Conservation (phyloP, 1,140 invertebrate species). For the Coelopa frigida region DNA sequence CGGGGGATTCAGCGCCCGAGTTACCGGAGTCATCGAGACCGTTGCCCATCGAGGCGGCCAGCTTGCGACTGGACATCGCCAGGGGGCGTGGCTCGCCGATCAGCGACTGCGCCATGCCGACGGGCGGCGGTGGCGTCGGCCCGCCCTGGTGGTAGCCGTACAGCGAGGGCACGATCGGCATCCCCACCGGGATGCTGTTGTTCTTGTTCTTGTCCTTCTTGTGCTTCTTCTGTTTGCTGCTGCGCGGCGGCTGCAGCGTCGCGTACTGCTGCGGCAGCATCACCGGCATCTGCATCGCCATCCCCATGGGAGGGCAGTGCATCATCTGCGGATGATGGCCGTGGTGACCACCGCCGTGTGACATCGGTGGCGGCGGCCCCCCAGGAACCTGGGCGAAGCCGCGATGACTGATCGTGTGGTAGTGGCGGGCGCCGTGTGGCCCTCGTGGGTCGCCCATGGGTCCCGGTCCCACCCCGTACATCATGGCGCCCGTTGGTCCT, state of each 20-base stretch:
- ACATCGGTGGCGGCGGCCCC: slow-evolving; percentile 6
- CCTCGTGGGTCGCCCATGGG: slow-evolving; percentile 12
- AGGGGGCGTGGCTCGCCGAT: slow-evolving; percentile 32
- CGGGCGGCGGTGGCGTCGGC: slow-evolving; percentile 25
- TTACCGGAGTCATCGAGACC: slow-evolving; percentile 53
- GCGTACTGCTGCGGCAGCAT: slow-evolving; percentile 42
- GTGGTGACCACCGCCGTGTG: slow-evolving; percentile 18
- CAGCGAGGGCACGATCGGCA: slow-evolving; percentile 40
- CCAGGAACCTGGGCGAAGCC: slow-evolving; percentile 25
- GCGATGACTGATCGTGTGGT: slow-evolving; percentile 43
- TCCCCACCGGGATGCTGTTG: slow-evolving; percentile 37
- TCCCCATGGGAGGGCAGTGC: slow-evolving; percentile 20
- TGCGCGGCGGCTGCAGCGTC: slow-evolving; percentile 33
- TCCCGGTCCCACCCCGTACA: slow-evolving; percentile 29
- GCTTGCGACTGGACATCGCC: slow-evolving; percentile 46
- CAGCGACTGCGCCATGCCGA: slow-evolving; percentile 24
- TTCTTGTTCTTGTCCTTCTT: slow-evolving; percentile 50
- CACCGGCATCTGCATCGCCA: slow-evolving; percentile 17
- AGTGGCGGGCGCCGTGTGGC: slow-evolving; percentile 25
- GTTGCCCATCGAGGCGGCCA: slow-evolving; percentile 48
- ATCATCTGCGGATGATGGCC: slow-evolving; percentile 26
- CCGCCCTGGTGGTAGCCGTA: slow-evolving; percentile 36
- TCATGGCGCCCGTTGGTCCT: slow-evolving; percentile 23
- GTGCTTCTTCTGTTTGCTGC: slow-evolving; percentile 54
- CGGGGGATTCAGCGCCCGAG: slow-evolving; percentile 66